Conservation (phyloP, 2,888 invertebrate genomes). For the Opisthograptis luteolata region DNA sequence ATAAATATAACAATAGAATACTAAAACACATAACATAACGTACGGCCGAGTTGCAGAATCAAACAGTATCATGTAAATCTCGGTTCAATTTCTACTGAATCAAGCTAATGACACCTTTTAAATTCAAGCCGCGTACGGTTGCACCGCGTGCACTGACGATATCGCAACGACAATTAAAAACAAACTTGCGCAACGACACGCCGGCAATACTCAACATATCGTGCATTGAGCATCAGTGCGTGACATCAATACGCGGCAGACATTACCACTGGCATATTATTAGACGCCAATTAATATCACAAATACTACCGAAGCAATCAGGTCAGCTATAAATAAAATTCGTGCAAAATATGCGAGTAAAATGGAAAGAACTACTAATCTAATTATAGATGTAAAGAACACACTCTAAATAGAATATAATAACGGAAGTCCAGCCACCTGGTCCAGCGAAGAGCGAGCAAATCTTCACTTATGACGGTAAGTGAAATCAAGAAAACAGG, state of each 20-base stretch:
- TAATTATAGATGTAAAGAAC: too few relatives aligned
- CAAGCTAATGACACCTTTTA: constrained; percentile 26
- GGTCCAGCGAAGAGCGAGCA: not conserved
- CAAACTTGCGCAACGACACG: constrained; percentile 31
- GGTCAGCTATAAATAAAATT: constrained; percentile 14
- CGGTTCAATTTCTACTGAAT: constrained; percentile 26
- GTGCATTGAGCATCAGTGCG: constrained; percentile 27
- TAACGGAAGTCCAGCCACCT: not conserved
- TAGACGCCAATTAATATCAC: constrained; percentile 31
- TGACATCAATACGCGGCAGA: constrained; percentile 32
- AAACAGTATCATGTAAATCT: constrained; percentile 4
- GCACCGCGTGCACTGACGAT: constrained; percentile 36
- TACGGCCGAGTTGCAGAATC: not conserved
- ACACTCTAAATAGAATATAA: constrained; percentile 4
- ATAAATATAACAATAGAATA: not conserved
- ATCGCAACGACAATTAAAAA: constrained; percentile 20
- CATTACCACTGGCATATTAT: constrained; percentile 30
- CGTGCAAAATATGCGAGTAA: not conserved
- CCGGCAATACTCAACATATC: constrained; percentile 22
- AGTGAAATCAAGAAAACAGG: constrained; percentile 15
- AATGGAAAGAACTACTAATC: too few relatives aligned
- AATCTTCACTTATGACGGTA: constrained; percentile 13
- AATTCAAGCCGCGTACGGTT: constrained; percentile 40
- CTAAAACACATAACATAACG: not conserved
- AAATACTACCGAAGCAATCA: constrained; percentile 26